phyloP scores from a whole-genome alignment of 2,797 vertebrate species.

The Australoheros facetus region DNA sequence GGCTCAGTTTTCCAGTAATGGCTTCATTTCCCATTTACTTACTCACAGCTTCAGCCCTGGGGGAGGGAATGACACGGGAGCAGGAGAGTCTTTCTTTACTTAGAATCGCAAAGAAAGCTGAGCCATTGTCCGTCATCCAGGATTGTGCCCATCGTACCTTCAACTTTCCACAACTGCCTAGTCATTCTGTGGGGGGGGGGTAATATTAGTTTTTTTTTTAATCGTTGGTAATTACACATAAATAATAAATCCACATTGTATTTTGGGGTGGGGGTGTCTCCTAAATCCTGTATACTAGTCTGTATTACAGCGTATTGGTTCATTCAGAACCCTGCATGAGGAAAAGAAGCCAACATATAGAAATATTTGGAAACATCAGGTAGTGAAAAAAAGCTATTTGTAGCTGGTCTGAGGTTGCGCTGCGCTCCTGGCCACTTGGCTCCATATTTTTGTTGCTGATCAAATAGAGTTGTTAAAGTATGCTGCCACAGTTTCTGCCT shows the following conservation, averaged over 20 bases:
- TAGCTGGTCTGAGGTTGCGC: neutral
- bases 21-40: slow-evolving; percentile 69
- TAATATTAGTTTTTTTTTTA: neutral
- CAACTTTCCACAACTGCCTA: neutral
- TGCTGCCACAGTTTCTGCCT: too few relatives aligned
- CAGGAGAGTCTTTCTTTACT: slow-evolving; percentile 63
- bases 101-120: slow-evolving; percentile 25
- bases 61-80: slow-evolving; percentile 73
- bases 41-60: slow-evolving; percentile 49
- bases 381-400: too few relatives aligned
- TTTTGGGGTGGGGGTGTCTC: neutral
- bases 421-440: neutral
- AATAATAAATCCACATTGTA: neutral
- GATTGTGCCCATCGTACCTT: slow-evolving; percentile 23
- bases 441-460: neutral
- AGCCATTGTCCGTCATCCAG: slow-evolving; percentile 48
- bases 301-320: neutral
- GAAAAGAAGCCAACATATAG: too few relatives aligned
- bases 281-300: neutral
- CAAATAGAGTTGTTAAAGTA: neutral
- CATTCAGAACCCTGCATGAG: neutral
- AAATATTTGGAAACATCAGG: too few relatives aligned
- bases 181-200: neutral
- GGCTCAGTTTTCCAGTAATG: slow-evolving; percentile 75
- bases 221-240: neutral